These are phyloP conservation scores for Cynopterus brachyotis DNA, from an alignment of 2,113 vertebrate genomes.

Conservation along the genomic window DNA sequence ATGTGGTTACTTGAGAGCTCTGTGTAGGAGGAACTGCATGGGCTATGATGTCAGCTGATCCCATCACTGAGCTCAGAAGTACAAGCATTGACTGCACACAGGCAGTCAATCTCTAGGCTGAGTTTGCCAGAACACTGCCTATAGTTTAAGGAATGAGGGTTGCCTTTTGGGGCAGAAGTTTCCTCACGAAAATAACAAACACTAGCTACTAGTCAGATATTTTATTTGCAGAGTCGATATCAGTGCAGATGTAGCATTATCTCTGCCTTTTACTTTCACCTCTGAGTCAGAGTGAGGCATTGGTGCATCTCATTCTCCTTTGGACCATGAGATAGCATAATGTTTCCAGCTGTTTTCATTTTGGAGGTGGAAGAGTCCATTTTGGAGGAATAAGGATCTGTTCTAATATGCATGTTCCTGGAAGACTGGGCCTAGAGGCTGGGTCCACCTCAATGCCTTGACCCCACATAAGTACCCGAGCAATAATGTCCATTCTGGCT, in stretches of 20 bases:
- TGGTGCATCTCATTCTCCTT: background rate
- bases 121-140: background rate
- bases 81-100: background rate
- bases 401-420: background rate
- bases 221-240: background rate
- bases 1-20: background rate
- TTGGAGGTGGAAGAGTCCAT: background rate
- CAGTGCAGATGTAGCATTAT: background rate
- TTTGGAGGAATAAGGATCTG: background rate
- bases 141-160: background rate
- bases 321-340: background rate
- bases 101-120: background rate
- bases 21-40: background rate
- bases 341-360: background rate
- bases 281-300: background rate
- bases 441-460: too few species aligned
- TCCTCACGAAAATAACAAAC: background rate
- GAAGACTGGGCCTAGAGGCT: background rate
- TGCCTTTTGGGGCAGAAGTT: background rate
- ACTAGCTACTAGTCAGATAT: background rate
- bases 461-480: background rate
- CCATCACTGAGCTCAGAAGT: background rate
- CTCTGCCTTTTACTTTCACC: background rate
- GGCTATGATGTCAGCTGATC: too few species aligned
- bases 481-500: background rate